A percentile compares a stretch with the other conserved stretches of the same genome.
phyloP scores from a whole-genome alignment of 1,140 invertebrate species.

The Cepaea nemoralis region DNA sequence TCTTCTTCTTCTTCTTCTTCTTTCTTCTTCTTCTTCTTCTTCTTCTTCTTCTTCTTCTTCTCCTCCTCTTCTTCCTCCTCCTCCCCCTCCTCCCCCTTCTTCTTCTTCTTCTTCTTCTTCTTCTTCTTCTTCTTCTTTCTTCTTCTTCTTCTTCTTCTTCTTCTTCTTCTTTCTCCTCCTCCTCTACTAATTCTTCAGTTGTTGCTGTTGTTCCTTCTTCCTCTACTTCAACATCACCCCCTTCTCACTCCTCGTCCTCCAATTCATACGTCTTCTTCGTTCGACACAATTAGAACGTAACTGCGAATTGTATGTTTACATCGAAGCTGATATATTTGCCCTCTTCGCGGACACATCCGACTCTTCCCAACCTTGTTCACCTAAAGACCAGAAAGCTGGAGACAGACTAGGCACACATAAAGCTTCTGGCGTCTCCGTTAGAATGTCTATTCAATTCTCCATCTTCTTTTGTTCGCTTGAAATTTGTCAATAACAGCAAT shows the following conservation, averaged over 20 bases:
- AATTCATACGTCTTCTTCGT: too few species aligned
- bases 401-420: too few species aligned
- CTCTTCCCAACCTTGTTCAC: too few species aligned
- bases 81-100: not conserved
- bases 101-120: not conserved
- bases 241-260: not conserved
- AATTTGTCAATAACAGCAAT: too few species aligned
- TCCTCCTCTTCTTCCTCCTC: not conserved
- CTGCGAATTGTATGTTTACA: too few species aligned
- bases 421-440: too few species aligned
- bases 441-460: too few species aligned
- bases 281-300: too few species aligned
- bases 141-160: not conserved
- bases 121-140: not conserved
- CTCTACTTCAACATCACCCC: not conserved
- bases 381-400: too few species aligned
- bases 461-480: too few species aligned
- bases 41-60: not conserved
- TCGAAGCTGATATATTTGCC: too few species aligned
- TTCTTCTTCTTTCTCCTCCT: constrained; percentile 1
- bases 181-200: not conserved
- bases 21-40: constrained; percentile 18
- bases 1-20: constrained; percentile 20
- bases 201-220: not conserved
- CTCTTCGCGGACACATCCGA: too few species aligned